Percentiles rank a stretch among this genome's conserved stretches.
Evolutionary conservation across 64 coral and sea anemone genomes (phyloP).

Genomic region (Pocillopora damicornis): DNA sequence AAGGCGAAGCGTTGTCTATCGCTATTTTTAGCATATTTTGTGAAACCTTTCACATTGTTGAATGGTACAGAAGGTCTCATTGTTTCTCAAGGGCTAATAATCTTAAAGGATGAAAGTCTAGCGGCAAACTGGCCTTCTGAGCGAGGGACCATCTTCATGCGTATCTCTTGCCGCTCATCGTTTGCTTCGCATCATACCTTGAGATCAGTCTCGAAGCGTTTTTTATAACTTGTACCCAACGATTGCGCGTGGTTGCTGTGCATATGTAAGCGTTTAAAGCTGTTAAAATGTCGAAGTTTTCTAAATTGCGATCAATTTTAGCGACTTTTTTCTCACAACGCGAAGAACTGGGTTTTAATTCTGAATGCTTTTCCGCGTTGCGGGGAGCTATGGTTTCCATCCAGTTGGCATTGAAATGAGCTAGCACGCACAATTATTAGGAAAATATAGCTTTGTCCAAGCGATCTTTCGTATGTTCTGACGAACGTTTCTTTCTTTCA

Average conservation of each 20-base stretch:
- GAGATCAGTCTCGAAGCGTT: slow-evolving; percentile 19
- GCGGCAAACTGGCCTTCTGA: not conserved
- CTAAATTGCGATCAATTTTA: not conserved
- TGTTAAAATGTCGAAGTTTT: not conserved
- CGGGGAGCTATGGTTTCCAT: slow-evolving; percentile 43
- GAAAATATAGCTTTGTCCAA: not conserved
- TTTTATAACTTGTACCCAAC: not conserved
- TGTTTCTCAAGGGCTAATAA: slow-evolving; percentile 16
- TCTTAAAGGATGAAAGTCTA: not conserved
- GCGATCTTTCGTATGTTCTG: not conserved
- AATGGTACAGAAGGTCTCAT: slow-evolving; percentile 19
- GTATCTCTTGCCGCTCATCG: slow-evolving; percentile 21
- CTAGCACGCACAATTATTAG: slow-evolving; percentile 21
- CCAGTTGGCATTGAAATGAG: slow-evolving; percentile 37
- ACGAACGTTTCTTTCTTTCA: not conserved
- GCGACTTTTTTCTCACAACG: not conserved
- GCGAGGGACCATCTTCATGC: not conserved
- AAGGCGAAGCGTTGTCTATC: slow-evolving; percentile 26
- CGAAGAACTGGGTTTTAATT: slow-evolving; percentile 2
- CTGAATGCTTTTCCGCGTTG: slow-evolving; percentile 43
- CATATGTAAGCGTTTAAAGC: not conserved
- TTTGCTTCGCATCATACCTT: slow-evolving; percentile 25
- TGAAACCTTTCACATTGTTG: not conserved
- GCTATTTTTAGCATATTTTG: slow-evolving; percentile 17
- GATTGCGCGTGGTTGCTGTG: not conserved